Conservation (phyloP, 2,888 invertebrate species). For the Acleris laterana region DNA sequence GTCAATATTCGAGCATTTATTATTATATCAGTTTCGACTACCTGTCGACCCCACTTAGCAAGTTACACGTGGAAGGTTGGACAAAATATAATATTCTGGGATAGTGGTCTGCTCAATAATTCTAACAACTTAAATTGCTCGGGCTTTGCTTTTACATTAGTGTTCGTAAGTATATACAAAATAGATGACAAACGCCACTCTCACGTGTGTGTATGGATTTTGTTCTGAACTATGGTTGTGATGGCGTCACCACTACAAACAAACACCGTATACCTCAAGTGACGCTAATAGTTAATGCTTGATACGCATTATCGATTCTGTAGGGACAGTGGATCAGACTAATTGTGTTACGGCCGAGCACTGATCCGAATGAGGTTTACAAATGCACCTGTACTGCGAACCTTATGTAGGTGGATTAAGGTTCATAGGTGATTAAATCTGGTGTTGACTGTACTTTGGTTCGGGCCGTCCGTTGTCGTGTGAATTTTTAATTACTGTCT, state of each 20-base stretch:
- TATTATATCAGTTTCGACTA: constrained; percentile 18
- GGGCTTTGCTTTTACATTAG: no score
- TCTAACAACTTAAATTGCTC: constrained; percentile 38
- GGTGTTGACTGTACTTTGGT: no score
- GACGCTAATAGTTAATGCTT: constrained; percentile 42
- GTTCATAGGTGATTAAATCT: no score
- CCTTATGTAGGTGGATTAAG: no score
- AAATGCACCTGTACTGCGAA: constrained; percentile 1
- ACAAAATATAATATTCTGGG: constrained; percentile 36
- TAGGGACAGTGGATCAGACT: constrained; percentile 41
- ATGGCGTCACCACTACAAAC: no score
- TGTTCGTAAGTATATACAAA: no score
- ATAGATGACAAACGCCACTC: no score
- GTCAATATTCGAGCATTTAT: constrained; percentile 17
- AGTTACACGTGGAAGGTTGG: constrained; percentile 20
- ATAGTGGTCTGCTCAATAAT: constrained; percentile 58
- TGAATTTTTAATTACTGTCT: constrained; percentile 13
- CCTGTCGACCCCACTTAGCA: constrained; percentile 26
- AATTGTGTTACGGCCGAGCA: constrained; percentile 24
- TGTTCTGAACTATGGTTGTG: no score
- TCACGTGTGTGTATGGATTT: no score
- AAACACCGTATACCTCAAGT: not conserved
- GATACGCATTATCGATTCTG: constrained; percentile 50
- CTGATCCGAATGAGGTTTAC: constrained; percentile 22
- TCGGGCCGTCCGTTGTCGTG: constrained; percentile 7